Evolutionary conservation across 2,113 vertebrate genomes (phyloP).

Genomic region (Notechis scutatus): DNA sequence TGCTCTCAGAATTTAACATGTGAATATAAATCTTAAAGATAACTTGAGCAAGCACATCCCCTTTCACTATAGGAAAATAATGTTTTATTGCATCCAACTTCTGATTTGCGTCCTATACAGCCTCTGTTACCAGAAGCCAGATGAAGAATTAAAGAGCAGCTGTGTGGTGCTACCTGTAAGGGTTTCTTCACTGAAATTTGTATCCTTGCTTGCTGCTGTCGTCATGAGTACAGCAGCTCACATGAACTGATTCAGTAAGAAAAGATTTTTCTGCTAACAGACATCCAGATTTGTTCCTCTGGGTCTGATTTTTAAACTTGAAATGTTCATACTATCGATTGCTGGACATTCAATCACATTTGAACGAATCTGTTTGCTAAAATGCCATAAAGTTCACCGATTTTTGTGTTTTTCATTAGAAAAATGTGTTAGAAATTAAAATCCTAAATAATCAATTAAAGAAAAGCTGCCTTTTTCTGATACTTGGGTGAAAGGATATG

Average conservation of each 20-base stretch:
- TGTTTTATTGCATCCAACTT: background rate
- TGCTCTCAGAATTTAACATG: background rate
- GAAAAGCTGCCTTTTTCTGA: background rate
- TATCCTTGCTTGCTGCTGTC: background rate
- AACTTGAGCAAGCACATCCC: background rate
- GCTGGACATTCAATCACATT: background rate
- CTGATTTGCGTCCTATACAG: background rate
- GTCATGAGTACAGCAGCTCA: background rate
- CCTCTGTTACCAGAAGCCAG: background rate
- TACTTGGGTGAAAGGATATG: background rate
- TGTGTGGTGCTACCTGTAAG: background rate
- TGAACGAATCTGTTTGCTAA: background rate
- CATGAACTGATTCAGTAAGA: accelerated
- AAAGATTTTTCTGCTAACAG: background rate
- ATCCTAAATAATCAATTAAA: background rate
- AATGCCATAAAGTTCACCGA: background rate
- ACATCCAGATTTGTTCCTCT: too few species aligned
- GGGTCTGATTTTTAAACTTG: background rate
- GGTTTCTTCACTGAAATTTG: background rate
- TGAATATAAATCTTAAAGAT: background rate
- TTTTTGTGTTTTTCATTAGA: background rate
- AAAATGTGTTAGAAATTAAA: background rate
- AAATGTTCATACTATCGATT: background rate
- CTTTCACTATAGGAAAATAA: background rate
- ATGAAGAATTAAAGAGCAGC: background rate